These are phyloP conservation scores for Huso huso DNA, from an alignment of 2,797 vertebrate genomes.

Conservation along the genomic window DNA sequence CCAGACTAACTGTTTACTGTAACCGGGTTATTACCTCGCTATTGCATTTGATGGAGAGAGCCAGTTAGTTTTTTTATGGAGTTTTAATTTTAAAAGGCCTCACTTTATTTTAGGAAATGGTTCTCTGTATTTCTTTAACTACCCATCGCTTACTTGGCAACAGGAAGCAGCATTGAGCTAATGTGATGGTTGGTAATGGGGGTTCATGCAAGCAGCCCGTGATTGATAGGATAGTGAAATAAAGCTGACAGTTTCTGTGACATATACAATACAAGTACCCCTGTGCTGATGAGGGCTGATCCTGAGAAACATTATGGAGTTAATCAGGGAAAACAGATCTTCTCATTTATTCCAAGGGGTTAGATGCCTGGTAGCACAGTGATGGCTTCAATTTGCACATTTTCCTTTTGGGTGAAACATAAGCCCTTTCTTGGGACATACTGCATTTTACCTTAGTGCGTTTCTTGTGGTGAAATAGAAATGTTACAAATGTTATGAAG, in stretches of 20 bases:
- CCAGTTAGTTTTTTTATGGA: conserved; percentile 9
- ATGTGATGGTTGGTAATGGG: conserved; percentile 19
- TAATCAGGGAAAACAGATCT: not conserved
- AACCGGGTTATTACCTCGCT: conserved; percentile 9
- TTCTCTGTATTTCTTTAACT: conserved; percentile 15
- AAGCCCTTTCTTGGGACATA: not conserved
- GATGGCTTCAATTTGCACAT: not conserved
- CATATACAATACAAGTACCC: conserved; percentile 11
- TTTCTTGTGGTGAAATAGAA: not conserved
- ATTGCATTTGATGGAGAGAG: conserved; percentile 13
- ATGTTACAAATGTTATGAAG: not conserved
- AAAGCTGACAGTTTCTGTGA: conserved; percentile 11
- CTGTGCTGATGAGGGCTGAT: conserved; percentile 7
- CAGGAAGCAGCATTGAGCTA: conserved; percentile 15
- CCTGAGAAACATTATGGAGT: conserved; percentile 2
- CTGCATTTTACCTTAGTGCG: not conserved
- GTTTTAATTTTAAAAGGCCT: conserved; percentile 13
- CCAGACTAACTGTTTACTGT: conserved; percentile 6
- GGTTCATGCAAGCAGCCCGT: conserved; percentile 9
- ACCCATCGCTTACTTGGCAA: conserved; percentile 13
- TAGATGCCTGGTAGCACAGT: not conserved
- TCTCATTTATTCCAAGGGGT: not conserved
- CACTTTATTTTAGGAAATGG: conserved; percentile 17
- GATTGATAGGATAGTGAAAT: conserved; percentile 16
- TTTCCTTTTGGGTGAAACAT: not conserved